phyloP scores from a whole-genome alignment of 2,888 invertebrate genomes.

The Melinopterus prodromus region DNA sequence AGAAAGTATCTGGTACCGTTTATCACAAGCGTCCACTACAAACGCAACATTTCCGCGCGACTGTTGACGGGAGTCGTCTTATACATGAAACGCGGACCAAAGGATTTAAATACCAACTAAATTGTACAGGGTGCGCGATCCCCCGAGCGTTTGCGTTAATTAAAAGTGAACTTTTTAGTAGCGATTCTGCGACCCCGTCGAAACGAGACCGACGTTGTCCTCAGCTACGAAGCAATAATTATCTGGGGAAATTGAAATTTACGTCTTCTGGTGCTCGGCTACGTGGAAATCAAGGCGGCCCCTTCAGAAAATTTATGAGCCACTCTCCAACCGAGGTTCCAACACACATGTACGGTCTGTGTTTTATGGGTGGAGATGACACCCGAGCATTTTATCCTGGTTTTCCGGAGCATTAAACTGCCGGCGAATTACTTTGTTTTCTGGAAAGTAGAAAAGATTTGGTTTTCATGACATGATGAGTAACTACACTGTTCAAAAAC shows the following conservation, averaged over 20 bases:
- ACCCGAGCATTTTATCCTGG: not conserved
- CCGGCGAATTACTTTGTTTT: not conserved
- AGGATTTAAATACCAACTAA: not conserved
- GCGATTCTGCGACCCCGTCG: not conserved
- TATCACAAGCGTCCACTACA: not conserved
- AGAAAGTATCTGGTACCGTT: not conserved
- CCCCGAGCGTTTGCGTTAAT: not conserved
- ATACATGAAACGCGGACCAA: not conserved
- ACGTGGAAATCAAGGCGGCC: not conserved
- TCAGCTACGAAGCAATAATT: constrained; percentile 21
- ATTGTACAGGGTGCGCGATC: not conserved
- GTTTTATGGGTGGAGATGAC: not conserved
- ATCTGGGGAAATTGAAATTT: constrained; percentile 19
- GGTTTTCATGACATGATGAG: not conserved
- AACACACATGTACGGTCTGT: constrained; percentile 12
- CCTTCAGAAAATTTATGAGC: not conserved
- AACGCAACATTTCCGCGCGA: not conserved
- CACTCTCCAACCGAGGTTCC: constrained; percentile 7
- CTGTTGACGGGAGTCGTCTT: not conserved
- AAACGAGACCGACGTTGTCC: not conserved
- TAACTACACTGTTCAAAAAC: too few relatives aligned
- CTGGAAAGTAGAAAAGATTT: not conserved
- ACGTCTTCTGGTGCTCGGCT: constrained; percentile 12
- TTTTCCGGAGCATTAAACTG: not conserved
- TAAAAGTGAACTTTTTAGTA: not conserved